Percentiles rank a stretch among this genome's conserved stretches.
Evolutionary conservation across 2,113 vertebrate species (phyloP).

Genomic region (Montifringilla adamsi): DNA sequence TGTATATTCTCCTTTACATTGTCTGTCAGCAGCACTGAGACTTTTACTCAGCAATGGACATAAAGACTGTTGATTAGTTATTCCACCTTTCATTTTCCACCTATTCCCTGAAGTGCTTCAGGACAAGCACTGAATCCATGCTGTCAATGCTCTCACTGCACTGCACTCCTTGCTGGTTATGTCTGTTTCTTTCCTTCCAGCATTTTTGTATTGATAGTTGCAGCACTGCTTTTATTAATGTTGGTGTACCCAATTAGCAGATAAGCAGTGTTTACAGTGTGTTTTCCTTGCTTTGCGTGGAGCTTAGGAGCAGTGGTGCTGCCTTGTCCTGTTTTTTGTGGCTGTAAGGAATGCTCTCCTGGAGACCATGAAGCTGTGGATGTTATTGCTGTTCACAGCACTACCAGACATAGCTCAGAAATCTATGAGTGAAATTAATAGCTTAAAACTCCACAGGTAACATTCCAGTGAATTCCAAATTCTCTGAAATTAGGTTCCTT

Average conservation of each 20-base stretch:
- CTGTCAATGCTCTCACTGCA: accelerated
- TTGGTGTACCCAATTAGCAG: neutral
- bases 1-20: neutral
- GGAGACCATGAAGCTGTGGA: neutral
- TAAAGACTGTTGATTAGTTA: neutral
- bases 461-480: neutral
- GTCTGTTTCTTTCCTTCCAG: neutral
- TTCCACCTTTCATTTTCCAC: neutral
- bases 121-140: neutral
- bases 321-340: neutral
- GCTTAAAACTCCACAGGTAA: neutral
- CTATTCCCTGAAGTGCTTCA: neutral
- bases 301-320: neutral
- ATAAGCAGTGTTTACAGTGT: neutral
- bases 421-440: neutral
- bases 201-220: neutral
- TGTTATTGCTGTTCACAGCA: neutral
- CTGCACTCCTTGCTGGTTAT: neutral
- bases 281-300: neutral
- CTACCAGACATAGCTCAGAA: neutral
- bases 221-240: neutral
- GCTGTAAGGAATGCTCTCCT: neutral
- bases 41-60: neutral
- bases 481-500: neutral
- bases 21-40: neutral